Evolutionary conservation across 2,797 vertebrate species (phyloP).

Genomic region (Benthosema pterotum): DNA sequence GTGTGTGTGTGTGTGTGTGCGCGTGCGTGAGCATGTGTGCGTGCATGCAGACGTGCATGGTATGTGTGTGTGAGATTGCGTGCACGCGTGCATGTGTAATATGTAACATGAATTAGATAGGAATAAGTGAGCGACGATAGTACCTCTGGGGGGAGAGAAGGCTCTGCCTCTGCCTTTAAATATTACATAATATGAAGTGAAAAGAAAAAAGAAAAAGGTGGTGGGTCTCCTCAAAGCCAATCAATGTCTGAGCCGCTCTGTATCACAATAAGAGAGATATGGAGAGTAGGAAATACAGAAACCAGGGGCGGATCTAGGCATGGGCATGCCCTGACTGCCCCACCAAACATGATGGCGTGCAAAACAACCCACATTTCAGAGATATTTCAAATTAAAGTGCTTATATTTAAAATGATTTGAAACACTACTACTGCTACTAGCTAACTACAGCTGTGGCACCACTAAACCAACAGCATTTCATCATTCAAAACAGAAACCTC

Average conservation of each 20-base stretch:
- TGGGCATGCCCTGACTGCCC: too few species aligned
- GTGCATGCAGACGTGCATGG: too few species aligned
- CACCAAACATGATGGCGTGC: too few species aligned
- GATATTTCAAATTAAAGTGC: too few species aligned
- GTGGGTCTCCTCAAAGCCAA: constrained; percentile 48
- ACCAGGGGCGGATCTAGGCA: too few species aligned
- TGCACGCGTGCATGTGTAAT: background rate
- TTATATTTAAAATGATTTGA: too few species aligned
- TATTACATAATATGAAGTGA: constrained; percentile 67
- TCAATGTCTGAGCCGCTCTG: constrained; percentile 45
- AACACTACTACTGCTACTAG: too few species aligned
- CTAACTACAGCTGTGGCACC: too few species aligned
- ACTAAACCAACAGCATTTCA: too few species aligned
- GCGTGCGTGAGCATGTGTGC: constrained; percentile 10
- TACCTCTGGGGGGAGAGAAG: constrained; percentile 42
- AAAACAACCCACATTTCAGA: too few species aligned
- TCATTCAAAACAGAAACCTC: too few species aligned
- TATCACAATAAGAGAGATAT: constrained; percentile 8
- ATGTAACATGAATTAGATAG: constrained; percentile 19
- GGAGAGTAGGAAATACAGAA: constrained; percentile 22
- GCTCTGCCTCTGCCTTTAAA: constrained; percentile 61
- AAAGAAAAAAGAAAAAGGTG: constrained; percentile 16
- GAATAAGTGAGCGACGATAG: constrained; percentile 40
- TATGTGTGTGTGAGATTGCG: background rate
- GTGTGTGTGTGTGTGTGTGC: constrained; percentile 10